Evolutionary conservation across 2,888 invertebrate genomes (phyloP), one percentile per base, ranked within the genome.

Genomic region (Poecilobothrus nobilitatus): DNA sequence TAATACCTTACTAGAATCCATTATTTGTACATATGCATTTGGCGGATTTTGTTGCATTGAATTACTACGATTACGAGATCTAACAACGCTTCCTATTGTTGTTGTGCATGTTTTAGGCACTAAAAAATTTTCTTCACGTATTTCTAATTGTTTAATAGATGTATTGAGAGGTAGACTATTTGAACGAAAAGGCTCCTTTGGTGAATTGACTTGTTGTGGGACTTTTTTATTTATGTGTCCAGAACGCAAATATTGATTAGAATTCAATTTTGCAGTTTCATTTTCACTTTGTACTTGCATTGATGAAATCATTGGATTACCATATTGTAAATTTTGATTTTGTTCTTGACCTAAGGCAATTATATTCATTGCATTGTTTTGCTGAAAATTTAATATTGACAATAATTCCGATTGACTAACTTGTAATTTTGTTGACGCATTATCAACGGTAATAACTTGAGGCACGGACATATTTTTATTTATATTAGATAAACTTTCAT

Each of bases 141-240:
- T 62, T 68, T 75, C 75, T 6, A 78, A 72, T 69, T 80, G 78
- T 68, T 78, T 78, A 15, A 87, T 79, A 74, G 86, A 84, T 67
- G 86, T 83, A 76, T 86, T 87, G 37, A 87, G 77, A 20, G 87
- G 87, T 74, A 87, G 76, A 75, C 87, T 87, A 78, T 86, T 86
- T 71, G 87, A 87, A 63, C 87, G 84, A 76, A 83, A 86, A 79
- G 86, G 86, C 74, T 87, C 87, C 70, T 80, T 80, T 66, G 79
- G 78, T 69, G 76, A 73, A 67, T 74, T 75, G 33, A 74, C 71
- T 67, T 73, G 72, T 71, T 66, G 71, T 63, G 37, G 70, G 27
- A 68, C 68, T 71, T 69, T 69, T 53, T 53, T 53, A 53, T 53
- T 53, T n/a, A 18, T 53, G 18, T 18, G 53, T n/a, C 18, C 53